Base-by-base conservation (phyloP, 1,140 invertebrate genomes). In the Meloidogyne chitwoodi region DNA sequence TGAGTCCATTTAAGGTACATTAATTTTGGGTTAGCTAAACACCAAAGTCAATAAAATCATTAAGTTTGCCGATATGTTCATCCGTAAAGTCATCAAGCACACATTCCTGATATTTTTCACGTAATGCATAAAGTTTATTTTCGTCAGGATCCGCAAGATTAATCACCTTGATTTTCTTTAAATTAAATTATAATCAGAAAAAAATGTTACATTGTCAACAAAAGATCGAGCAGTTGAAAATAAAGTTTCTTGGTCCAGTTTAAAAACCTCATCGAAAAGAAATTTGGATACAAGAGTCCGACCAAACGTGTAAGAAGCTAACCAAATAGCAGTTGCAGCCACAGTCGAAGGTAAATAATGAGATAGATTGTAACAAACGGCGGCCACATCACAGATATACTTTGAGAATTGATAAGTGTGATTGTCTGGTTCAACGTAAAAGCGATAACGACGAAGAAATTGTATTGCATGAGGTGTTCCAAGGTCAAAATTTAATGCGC, bases 391-490 rank as follows among this genome's bases (percentile, higher is more conserved):
- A 34, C 71, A 77, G 27, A 77, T 74, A 34, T 77, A 77, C 27
- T 77, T 77, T 34, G 75, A 22, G 12, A 77, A 38, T 24, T 61
- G 48, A 41, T 74, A 64, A 16, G 64, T 41, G 5, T 27, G 24
- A n/a, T 38, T 41, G 0, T 74, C 24, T 0, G 76, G 62, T 3
- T 74, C 77, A 16, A 67, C 22, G 27, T 77, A 75, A 26, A 64
- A 69, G 27, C 76, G 76, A 38, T 78, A 77, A 31, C 71, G 76
- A 14, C 76, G 76, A 44, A 77, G 24, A 69, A 77, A 77, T 24
- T 74, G 68, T 1, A 77, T 67, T 19, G 75, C 10, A 65, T 77
- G 68, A 16, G 75, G 62, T 12, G 44, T 34, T 19, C 48, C 63
- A 38, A 64, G 24, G 4, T 75, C n/a, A 31, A 77, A 77, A 2